phyloP scores from a whole-genome alignment of 1,140 invertebrate species.

The Kradibia gibbosae region DNA sequence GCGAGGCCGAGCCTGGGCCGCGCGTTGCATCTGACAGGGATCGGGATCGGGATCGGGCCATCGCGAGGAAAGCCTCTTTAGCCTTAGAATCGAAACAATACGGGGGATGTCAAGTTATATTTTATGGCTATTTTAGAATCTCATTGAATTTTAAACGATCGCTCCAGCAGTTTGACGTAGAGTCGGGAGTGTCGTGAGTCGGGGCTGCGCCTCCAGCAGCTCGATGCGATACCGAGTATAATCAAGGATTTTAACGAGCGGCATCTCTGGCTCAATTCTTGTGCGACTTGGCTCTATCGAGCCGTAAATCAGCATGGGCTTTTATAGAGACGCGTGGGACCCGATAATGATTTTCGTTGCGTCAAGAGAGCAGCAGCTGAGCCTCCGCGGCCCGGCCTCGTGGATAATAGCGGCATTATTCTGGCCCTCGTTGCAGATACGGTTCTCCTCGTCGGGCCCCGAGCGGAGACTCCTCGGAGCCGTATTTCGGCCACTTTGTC shows the following conservation, averaged over 20 bases:
- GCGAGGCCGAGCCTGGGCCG: neutral
- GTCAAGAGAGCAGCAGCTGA: conserved; percentile 24
- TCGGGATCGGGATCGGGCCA: conserved; percentile 1
- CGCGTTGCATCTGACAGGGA: neutral
- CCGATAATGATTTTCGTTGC: conserved; percentile 49
- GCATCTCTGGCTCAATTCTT: neutral
- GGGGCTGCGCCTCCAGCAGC: neutral
- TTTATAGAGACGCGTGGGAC: conserved; percentile 31
- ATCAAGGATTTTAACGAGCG: conserved; percentile 17
- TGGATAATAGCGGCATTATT: conserved; percentile 47
- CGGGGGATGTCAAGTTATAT: conserved; percentile 54
- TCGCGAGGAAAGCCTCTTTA: neutral
- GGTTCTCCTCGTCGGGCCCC: neutral
- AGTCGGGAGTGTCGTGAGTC: conserved; percentile 24
- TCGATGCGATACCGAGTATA: conserved; percentile 42
- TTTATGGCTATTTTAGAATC: conserved; percentile 53
- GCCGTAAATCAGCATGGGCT: conserved; percentile 39
- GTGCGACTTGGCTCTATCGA: conserved; percentile 29
- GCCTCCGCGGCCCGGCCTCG: neutral
- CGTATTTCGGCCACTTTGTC: too few relatives aligned
- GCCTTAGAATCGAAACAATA: conserved; percentile 53
- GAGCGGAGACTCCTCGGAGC: too few relatives aligned
- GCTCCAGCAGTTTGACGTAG: neutral
- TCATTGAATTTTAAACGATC: conserved; percentile 60
- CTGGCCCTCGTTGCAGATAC: neutral